Evolutionary conservation across 2,888 invertebrate species (phyloP), one percentile per base, ranked within the genome.

Genomic region (Lepetodrilus schrolli): DNA sequence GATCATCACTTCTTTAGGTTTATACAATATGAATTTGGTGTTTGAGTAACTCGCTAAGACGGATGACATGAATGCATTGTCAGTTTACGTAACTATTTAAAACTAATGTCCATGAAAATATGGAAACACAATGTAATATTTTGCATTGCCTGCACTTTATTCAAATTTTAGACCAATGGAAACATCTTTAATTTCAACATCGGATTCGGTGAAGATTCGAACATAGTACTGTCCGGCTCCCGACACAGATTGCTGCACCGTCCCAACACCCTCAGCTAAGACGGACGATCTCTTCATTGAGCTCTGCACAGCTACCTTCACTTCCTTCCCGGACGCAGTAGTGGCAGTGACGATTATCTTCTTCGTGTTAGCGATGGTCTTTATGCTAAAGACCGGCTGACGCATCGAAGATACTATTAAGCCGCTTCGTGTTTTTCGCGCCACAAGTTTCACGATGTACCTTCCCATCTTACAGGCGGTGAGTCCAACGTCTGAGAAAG

Each of bases 401-500:
- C 43, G 26, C 43, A 65, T 47, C 30, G 30, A 47, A 2, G 72
- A 72, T 17, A 47, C 66, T 10, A n/a, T 13, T 10, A 72, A 26
- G 4, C 36, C 36, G 17, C 17, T 30, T 7, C 72, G 43, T 43
- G 43, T 38, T 17, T 21, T 20, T 1, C 43, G 23, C 23, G 66
- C 34, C 1, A 30, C 21, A 3, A 77, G 21, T 30, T 34, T 74
- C n/a, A 48, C 43, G 4, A 73, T 34, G n/a, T 70, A 76, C 3
- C 34, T 65, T 2, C 34, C 30, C 10, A 80, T 38, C 2, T 70
- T 58, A 51, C 84, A 83, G 0, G 70, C 71, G 3, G 71, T 66
- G n/a, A 84, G 48, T 8, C 81, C 84, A 2, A 81, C 81, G 1
- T 38, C 66, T 7, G 37, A n/a, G 43, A 84, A 80, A 1, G 79